Base-by-base conservation (phyloP, 2,113 vertebrate genomes). In the Malaclemys terrapin region DNA sequence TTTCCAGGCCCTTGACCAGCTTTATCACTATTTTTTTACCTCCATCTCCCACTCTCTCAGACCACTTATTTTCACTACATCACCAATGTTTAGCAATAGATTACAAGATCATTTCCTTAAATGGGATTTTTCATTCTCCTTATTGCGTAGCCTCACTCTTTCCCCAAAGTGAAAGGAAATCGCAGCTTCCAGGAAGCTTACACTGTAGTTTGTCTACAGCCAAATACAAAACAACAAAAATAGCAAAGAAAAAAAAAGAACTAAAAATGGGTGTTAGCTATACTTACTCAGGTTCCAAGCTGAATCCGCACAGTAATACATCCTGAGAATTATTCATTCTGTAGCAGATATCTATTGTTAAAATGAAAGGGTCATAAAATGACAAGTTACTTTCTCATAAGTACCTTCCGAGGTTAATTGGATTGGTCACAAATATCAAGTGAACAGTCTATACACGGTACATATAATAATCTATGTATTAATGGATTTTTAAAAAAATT, bases 221-320 rank as follows among this genome's bases (percentile, higher is more conserved):
- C 6, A 88, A 81, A 91, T 93, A 76, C 80, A 62, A 95, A 95
- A 25, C 57, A 59, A 6, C 65, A 35, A 49, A 1, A 53, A 19
- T 29, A 52, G 10, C 1, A 22, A 82, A 89, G 86, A 81, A 80
- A 57, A 72, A 72, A 31, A 6, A 89, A 93, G 10, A 49, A 94
- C 17, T 20, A 59, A 90, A 95, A 59, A 56, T 38, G 50, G 29
- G 5, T 13, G 4, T 8, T 76, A 85, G 75, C 3, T 56, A 91
- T 88, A 98, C 99, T 99, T 98, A 99, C 99, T 98, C 90, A 22
- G 98, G 96, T 85, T 99, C 84, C 82, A 87, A 97, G 95, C 96
- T 98, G 76, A 98, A 98, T 87, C 99, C 99, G 92, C 99, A 99
- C 90, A 99, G 98, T 96, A 99, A 94, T 97, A 98, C 98, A 76